Evolutionary conservation across 2,888 invertebrate genomes (phyloP), one percentile per base, ranked within the genome.

Genomic region (Xestia sexstrigata): DNA sequence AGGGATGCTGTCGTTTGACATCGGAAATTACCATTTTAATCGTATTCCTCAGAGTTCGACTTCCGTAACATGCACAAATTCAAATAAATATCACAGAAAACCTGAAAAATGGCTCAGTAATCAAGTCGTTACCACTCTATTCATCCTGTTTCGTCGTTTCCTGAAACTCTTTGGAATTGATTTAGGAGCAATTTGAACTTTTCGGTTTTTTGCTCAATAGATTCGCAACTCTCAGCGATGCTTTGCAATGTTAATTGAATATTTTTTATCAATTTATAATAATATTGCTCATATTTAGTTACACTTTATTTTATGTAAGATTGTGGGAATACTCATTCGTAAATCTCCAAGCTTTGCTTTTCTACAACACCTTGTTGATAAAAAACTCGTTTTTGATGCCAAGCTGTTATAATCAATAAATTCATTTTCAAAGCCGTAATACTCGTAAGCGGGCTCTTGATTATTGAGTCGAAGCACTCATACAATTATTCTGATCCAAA

Each of bases 11-110:
- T 70, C 72, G 70, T 52, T 55, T 74, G 84, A 74, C 73, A 81
- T 74, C 66, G 70, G 66, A 76, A 86, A 89, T 89, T 88, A 89
- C 81, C 82, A 87, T 88, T 87, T 87, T 84, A 89, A 87, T 89
- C 65, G 76, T 84, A 79, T 85, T 82, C 79, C 83, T 80, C 30
- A 74, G 70, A 47, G 78, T 85, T 85, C 60, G 65, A 83, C 80
- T 88, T 83, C 85, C 86, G 87, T 65, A 71, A 87, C 73, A 83
- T 87, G 83, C 72, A 79, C 85, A 83, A 79, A 85, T 85, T 85
- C 79, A 81, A 85, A 81, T 87, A 83, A 79, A 87, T 74, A 84
- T 83, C 75, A 77, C 52, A n/a, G 67, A 23, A 13, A 68, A 30
- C 23, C 20, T 52, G 55, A 70, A 76, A 81, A 81, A 62, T 26